Evolutionary conservation across 2,888 invertebrate genomes (phyloP), one percentile per base, ranked within the genome.

Genomic region (Nebria brevicollis): DNA sequence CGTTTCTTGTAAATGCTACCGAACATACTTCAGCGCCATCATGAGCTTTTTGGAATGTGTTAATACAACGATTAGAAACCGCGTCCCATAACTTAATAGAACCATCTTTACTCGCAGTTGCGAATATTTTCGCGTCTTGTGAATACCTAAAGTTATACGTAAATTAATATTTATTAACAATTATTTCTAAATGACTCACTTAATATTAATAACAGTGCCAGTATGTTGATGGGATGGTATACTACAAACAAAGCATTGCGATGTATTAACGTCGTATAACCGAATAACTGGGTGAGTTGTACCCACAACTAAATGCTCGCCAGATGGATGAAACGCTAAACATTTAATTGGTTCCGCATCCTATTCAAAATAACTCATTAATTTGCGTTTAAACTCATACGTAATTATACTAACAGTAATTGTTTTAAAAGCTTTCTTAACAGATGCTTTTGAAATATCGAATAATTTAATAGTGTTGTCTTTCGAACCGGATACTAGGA

Each of bases 381-480:
- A 83, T 41, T 70, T 34, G 10, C 65, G 13, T 72, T 41, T 25
- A 76, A 41, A 76, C 64, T 82, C 8, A 66, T 13, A 25, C 5
- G 10, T 66, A 25, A 15, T 2, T 11, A 25, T 25, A 66, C 90
- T 89, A 86, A 95, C 95, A 83, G 96, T 96, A 64, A 99, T 97
- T 66, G 97, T 98, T 86, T 97, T 97, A 87, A 95, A 98, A 0
- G 99, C 99, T 87, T 99, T 97, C 89, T 99, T 99, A 0, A 98
- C 98, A 0, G 98, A 98, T 0, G 99, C 97, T 89, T 99, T 99
- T 65, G 98, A 97, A 87, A 97, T 99, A 88, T 99, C 99, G 88
- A 99, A 99, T 72, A 99, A 92, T 87, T 99, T 98, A 77, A 99
- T 94, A 13, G 97, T 97, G 87, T 95, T 96, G 88, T 99, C 99